A percentile compares a stretch with the other conserved stretches of the same genome.
These are phyloP conservation scores for Rhyacophila evoluta DNA, from an alignment of 2,888 invertebrate species.

Conservation along the genomic window DNA sequence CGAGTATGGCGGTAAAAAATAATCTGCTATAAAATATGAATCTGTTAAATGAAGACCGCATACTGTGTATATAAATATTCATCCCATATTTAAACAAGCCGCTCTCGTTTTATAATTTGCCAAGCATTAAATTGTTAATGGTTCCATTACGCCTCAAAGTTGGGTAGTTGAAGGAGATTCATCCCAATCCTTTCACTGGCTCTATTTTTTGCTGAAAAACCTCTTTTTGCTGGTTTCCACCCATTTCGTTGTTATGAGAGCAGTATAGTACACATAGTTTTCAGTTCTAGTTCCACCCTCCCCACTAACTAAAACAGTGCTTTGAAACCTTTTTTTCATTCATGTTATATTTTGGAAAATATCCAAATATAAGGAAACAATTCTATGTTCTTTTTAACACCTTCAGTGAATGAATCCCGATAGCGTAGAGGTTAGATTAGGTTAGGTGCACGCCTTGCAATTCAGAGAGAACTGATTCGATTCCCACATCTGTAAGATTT, in stretches of 20 bases:
- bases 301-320: neutral
- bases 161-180: neutral
- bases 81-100: neutral
- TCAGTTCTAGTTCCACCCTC: neutral
- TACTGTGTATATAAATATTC: neutral
- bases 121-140: neutral
- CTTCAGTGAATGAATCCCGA: no score
- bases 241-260: neutral
- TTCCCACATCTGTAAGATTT: no score
- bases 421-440: no score
- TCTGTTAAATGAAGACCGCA: neutral
- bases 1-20: no score
- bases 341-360: no score
- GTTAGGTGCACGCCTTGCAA: no score
- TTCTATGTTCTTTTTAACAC: no score
- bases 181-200: neutral
- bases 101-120: neutral
- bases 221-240: neutral
- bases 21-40: neutral
- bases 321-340: no score
- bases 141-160: neutral
- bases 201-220: neutral
- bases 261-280: slow-evolving; percentile 1
- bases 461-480: no score
- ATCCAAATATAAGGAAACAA: no score